Evolutionary conservation across 35 echinoderm and acorn worm species (phyloP), one percentile per base, ranked within the genome.

Genomic region (Heliocidaris erythrogramma): DNA sequence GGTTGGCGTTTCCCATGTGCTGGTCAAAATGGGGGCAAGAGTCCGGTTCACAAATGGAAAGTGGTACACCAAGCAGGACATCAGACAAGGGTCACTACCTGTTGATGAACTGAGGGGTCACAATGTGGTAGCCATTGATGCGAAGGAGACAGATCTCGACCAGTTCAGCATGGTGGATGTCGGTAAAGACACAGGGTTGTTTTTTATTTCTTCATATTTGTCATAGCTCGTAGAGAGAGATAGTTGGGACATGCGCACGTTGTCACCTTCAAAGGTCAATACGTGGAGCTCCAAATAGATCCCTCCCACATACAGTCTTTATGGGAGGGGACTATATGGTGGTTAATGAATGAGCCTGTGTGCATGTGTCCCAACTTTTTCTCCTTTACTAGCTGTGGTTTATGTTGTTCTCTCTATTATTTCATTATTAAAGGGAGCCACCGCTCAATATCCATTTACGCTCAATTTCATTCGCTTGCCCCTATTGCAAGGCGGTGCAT

Each of bases 41-140:
- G 98, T 99, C 24, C 96, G 93, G 94, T 97, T 97, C 60, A 95
- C 96, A 13, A 96, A 97, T 90, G 96, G 95, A 13, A 86, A 95
- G 88, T 97, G 96, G 96, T 97, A 96, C 85, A 88, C 91, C 14
- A 94, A 85, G 31, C 48, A 91, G 18, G 52, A 85, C 9, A 93
- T 93, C 13, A 94, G 52, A 48, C 16, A 30, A 42, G 60, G 93
- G 16, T 30, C 91, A 30, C 92, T 84, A 16, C 96, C 95, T 21
- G 49, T 49, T 0, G n/a, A 95, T 32, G 95, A 97, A 42, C 59
- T 94, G 60, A 93, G 31, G 12, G 94, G 92, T 6, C 94, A 86
- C 35, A 69, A 27, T 50, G 69, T 99, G 1, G 88, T 97, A 92
- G 98, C 95, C 13, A 91, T 99, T 14, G 95, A 99, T 97, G 96